Evolutionary conservation across 2,888 invertebrate genomes (phyloP).

Genomic region (Bugulina stolonifera): DNA sequence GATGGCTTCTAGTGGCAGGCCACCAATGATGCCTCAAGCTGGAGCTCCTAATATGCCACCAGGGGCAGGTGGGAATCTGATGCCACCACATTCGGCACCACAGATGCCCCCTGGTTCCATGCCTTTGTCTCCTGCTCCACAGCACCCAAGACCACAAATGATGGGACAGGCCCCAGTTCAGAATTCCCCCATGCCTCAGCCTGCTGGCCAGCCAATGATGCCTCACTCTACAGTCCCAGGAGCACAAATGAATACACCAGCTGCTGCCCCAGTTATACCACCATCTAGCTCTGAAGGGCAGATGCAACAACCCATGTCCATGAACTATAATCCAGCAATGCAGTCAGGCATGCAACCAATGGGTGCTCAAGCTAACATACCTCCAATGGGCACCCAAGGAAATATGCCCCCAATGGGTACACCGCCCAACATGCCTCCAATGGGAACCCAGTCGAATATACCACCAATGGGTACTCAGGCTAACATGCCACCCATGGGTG

Average conservation of each 20-base stretch:
- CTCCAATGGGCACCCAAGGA: background rate
- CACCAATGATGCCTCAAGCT: slow-evolving; percentile 18
- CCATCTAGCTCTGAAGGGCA: background rate
- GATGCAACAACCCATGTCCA: background rate
- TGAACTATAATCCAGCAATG: slow-evolving; percentile 14
- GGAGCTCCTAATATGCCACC: background rate
- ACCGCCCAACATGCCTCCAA: background rate
- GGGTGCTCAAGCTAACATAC: slow-evolving; percentile 6
- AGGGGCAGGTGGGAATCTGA: background rate
- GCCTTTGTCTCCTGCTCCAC: background rate
- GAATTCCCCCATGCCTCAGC: background rate
- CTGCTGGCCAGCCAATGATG: background rate
- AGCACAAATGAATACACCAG: background rate
- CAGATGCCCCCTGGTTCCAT: background rate
- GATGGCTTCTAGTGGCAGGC: background rate
- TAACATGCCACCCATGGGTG: background rate
- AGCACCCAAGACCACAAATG: background rate
- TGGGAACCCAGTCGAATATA: background rate
- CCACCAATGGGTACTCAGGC: background rate
- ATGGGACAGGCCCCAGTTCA: background rate
- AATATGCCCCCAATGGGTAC: background rate
- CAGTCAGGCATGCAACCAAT: background rate
- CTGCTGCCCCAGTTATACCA: background rate
- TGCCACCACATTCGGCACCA: background rate
- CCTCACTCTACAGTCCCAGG: background rate